Base-by-base conservation (phyloP, 1,140 invertebrate genomes). In the Neodiprion pinetum region DNA sequence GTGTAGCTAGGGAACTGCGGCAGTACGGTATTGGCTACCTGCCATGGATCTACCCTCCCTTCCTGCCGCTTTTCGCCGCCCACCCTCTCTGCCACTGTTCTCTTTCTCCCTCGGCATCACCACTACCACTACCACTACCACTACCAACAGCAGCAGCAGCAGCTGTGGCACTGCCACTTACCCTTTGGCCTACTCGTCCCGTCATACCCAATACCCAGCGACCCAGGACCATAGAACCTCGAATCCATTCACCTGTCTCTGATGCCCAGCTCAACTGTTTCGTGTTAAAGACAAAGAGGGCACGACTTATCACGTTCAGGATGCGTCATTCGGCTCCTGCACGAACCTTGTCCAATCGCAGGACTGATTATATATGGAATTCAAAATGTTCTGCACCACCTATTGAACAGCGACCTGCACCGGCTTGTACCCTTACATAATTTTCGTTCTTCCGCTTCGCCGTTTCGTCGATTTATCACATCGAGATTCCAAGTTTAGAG, bases 1-100 rank as follows among this genome's bases (percentile, higher is more conserved):
- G 78, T 74, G 76, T 80, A 82, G 76, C 79, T 79, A 80, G 79
- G 79, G 76, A 82, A 84, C 79, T 84, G 81, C 83, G 80, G 83
- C 83, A 83, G 81, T 84, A 84, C 83, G 81, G 83, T 80, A 80
- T 84, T 84, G 83, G 83, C 83, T 81, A 80, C 79, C 80, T 84
- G 82, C 83, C 83, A 83, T 75, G 78, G 78, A 80, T 69, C 80
- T 48, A 76, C 77, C 71, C 71, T 61, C 75, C 23, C 65, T 21
- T 70, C 14, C 47, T 61, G 48, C 70, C 53, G 12, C 28, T 23
- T 67, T 68, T 70, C 53, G 47, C 67, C 50, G 23, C 65, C 48
- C 14, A 17, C 67, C 49, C 67, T 74, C 21, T 71, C 48, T 7
- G 14, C 23, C 49, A 48, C n/a, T 70, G 23, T 9, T 21, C 11